phyloP scores from a whole-genome alignment of 1,140 invertebrate genomes.

The Tribolium madens region DNA sequence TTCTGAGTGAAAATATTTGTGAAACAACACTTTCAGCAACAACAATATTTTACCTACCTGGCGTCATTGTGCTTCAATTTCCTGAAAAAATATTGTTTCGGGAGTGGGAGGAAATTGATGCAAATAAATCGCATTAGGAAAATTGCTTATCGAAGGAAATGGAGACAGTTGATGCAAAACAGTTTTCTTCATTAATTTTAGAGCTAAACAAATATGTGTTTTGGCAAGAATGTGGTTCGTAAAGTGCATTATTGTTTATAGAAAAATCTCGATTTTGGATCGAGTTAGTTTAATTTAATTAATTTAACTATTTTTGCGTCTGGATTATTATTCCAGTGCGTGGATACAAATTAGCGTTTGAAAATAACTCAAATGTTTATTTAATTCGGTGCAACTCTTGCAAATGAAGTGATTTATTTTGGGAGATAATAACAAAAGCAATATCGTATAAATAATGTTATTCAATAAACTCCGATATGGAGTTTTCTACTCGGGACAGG shows the following conservation, averaged over 20 bases:
- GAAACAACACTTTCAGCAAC: background rate
- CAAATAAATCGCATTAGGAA: background rate
- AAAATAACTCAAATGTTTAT: background rate
- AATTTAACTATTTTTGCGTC: too few relatives aligned
- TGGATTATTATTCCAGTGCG: too few relatives aligned
- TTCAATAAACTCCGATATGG: slow-evolving; percentile 27
- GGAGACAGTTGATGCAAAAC: background rate
- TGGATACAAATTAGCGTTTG: background rate
- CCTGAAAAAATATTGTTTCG: background rate
- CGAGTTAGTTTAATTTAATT: background rate
- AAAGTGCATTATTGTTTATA: background rate
- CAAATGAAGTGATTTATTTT: background rate
- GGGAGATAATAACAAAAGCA: background rate
- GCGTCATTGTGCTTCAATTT: background rate
- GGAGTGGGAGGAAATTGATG: background rate
- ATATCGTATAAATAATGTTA: slow-evolving; percentile 10
- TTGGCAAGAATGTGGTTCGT: background rate
- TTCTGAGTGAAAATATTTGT: background rate
- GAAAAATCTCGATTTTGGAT: background rate
- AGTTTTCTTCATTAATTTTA: background rate
- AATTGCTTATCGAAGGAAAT: too few relatives aligned
- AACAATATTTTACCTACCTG: background rate
- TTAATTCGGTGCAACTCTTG: background rate
- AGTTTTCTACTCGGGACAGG: background rate
- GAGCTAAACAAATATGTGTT: background rate